Base-by-base conservation (phyloP, 2,888 invertebrate genomes). In the Trachelus troglodyta region DNA sequence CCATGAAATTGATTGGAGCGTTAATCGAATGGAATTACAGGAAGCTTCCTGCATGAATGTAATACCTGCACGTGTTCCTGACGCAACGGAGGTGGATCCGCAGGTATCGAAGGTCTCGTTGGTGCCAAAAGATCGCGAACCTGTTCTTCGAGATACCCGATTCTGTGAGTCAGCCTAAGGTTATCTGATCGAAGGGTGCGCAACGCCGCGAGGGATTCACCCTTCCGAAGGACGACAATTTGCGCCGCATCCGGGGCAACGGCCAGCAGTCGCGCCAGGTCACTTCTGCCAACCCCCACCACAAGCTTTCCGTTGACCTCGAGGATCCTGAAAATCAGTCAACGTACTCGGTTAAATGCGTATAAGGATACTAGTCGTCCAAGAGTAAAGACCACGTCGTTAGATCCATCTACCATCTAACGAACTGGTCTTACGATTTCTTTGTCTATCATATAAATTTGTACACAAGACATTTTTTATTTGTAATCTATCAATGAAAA, bases 71-170 rank as follows among this genome's bases (percentile, higher is more conserved):
- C 89, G 80, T 90, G 88, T 34, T 90, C 90, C 73, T 89, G 89
- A 75, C 84, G 84, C 71, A 31, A 12, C 9, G 86, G 85, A 11
- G 87, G 80, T 31, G 86, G 85, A 73, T 85, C 85, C 34, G 84
- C 80, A n/a, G 79, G 81, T 3, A 81, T 80, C 12, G 80, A 69
- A 11, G 82, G 82, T 78, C 89, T 87, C 35, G 84, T 84, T 11
- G 91, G 89, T 37, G 89, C 82, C 71, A 91, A 81, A 11, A 91
- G 85, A 84, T 91, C 91, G 34, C 89, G 85, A 83, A 97, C 97
- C 92, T 97, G 97, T 89, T 97, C 97, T 91, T 98, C 97, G 79
- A 98, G 93, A 91, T 97, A 97, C 2, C 97, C 96, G 87, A 97
- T 97, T 84, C 97, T 94, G 91, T 97, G 97, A 23, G 97, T 97